These are phyloP conservation scores for Simalia tracyae DNA, from an alignment of 2,797 vertebrate genomes.

Conservation along the genomic window DNA sequence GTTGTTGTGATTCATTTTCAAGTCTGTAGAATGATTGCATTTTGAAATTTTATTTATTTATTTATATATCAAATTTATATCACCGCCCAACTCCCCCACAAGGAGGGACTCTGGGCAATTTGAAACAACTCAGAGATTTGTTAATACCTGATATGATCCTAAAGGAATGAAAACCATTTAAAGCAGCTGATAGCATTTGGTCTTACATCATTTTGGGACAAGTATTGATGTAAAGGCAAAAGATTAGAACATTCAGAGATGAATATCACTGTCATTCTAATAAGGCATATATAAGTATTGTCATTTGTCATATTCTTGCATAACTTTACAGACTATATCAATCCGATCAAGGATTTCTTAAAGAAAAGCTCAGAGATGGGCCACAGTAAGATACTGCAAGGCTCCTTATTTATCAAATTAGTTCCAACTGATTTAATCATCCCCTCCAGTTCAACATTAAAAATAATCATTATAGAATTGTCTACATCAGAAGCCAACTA, in stretches of 20 bases:
- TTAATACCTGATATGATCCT: slow-evolving; percentile 26
- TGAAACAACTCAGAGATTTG: not conserved
- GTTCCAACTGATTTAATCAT: slow-evolving; percentile 45
- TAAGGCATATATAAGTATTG: slow-evolving; percentile 12
- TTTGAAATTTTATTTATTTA: not conserved
- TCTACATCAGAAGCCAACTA: slow-evolving; percentile 14
- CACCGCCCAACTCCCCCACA: no score
- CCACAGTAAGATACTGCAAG: slow-evolving; percentile 28
- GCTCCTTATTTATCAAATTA: slow-evolving; percentile 31
- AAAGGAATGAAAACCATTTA: slow-evolving; percentile 50
- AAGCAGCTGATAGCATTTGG: slow-evolving; percentile 15
- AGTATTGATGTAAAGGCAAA: slow-evolving; percentile 7
- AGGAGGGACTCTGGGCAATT: not conserved
- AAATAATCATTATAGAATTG: slow-evolving; percentile 37
- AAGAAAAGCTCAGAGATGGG: not conserved
- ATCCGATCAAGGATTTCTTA: slow-evolving; percentile 32
- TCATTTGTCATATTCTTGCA: slow-evolving; percentile 26
- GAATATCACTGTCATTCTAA: not conserved
- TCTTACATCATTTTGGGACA: slow-evolving; percentile 12
- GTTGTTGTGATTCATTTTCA: slow-evolving; percentile 44
- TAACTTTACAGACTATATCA: slow-evolving; percentile 9
- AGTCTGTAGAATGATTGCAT: slow-evolving; percentile 14
- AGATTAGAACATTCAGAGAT: slow-evolving; percentile 20
- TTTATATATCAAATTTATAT: no score
- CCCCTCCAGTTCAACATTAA: slow-evolving; percentile 23